A percentile compares a stretch with the other conserved stretches of the same genome.
These are phyloP conservation scores for Poeciliopsis paucimaculata DNA, from an alignment of 2,797 vertebrate genomes.

Conservation along the genomic window DNA sequence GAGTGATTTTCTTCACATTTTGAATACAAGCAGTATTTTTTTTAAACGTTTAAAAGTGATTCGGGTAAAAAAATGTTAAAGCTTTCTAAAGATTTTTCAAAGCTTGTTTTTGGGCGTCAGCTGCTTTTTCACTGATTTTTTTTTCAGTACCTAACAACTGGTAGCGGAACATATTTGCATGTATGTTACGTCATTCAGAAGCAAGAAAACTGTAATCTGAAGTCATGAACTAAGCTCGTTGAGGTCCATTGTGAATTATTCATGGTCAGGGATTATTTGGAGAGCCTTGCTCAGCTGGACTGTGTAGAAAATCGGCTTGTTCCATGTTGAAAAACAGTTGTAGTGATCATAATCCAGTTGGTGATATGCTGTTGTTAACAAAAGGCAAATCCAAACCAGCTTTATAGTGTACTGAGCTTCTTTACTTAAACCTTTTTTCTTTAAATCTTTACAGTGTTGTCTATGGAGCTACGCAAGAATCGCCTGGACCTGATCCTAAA, in stretches of 20 bases:
- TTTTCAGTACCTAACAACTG: neutral
- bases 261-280: too few relatives aligned
- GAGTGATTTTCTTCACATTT: neutral
- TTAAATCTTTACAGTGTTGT: slow-evolving; percentile 83
- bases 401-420: neutral
- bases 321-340: neutral
- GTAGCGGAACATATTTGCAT: neutral
- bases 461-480: slow-evolving; percentile 87
- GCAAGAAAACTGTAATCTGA: neutral
- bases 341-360: neutral
- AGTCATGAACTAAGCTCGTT: neutral
- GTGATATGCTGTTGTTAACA: neutral
- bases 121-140: neutral
- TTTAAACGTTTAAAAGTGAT: neutral
- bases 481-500: slow-evolving; percentile 84
- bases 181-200: neutral
- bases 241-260: too few relatives aligned
- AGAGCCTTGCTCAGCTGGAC: too few relatives aligned
- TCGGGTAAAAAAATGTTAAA: neutral
- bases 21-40: neutral
- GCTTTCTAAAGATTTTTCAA: neutral
- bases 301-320: neutral
- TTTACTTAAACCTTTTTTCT: neutral
- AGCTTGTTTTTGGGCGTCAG: neutral
- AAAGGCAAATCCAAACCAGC: neutral